Evolutionary conservation across 2,113 vertebrate species (phyloP).

Genomic region (Podiceps cristatus): DNA sequence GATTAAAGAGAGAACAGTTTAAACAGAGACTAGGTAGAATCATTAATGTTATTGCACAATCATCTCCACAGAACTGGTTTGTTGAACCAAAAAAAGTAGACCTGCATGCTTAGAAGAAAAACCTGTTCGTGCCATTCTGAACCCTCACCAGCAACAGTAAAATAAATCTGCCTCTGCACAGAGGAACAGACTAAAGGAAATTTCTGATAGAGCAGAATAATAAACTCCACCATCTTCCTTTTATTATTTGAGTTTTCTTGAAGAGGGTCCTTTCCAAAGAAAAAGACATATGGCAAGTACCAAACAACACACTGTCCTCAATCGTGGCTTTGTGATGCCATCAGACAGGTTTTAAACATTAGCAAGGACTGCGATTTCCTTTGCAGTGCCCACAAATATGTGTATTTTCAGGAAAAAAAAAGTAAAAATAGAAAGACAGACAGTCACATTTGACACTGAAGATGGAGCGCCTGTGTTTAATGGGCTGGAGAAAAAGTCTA

Average conservation of each 20-base stretch:
- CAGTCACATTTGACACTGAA: not conserved
- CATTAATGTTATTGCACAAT: not conserved
- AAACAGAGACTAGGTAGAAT: not conserved
- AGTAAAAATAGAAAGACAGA: not conserved
- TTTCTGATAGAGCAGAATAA: slow-evolving; percentile 28
- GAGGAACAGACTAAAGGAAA: not conserved
- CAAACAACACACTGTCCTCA: not conserved
- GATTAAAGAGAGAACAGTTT: not conserved
- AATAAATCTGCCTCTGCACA: not conserved
- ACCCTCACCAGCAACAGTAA: not conserved
- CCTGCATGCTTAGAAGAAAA: not conserved
- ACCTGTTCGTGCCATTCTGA: not conserved
- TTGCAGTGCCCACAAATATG: not conserved
- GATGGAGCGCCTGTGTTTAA: slow-evolving; percentile 8
- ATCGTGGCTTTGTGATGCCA: slow-evolving; percentile 5
- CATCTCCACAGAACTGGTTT: not conserved
- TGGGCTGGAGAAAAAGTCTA: slow-evolving; percentile 1
- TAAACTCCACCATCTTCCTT: not conserved
- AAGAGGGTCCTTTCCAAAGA: not conserved
- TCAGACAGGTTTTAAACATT: slow-evolving; percentile 47
- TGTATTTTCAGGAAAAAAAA: not conserved
- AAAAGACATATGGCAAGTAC: not conserved
- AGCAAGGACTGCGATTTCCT: slow-evolving; percentile 35
- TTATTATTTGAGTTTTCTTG: not conserved
- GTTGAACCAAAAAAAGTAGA: not conserved